Conservation (phyloP, 2,797 vertebrate genomes). For the Glyptemys insculpta region DNA sequence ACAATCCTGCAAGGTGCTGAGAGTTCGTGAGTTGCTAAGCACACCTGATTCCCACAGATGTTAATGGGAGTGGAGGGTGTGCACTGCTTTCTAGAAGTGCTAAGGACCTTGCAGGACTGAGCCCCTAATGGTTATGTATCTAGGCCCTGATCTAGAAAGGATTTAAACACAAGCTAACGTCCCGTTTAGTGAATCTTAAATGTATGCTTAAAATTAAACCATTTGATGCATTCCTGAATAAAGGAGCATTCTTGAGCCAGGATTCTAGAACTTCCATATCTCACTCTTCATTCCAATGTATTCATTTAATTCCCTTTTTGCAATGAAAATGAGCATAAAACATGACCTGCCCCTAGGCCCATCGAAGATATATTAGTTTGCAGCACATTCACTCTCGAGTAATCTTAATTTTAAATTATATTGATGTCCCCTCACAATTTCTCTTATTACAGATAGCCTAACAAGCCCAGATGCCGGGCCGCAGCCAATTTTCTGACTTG, state of each 20-base stretch:
- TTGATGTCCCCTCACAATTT: background rate
- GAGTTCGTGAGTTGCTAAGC: background rate
- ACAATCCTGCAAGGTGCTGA: background rate
- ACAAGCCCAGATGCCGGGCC: background rate
- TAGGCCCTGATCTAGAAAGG: background rate
- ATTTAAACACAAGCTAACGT: background rate
- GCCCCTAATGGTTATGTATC: background rate
- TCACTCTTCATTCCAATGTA: background rate
- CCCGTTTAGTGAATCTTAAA: background rate
- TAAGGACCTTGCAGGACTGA: background rate
- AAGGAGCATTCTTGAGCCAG: accelerated
- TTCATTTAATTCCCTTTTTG: background rate
- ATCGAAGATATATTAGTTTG: background rate
- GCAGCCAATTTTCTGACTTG: background rate
- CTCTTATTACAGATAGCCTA: background rate
- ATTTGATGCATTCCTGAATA: background rate
- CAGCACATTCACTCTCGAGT: background rate
- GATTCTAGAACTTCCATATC: background rate
- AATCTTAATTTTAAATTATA: conserved; percentile 42
- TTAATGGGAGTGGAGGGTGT: background rate
- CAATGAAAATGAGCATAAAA: background rate
- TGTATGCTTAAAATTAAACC: background rate
- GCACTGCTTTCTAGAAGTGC: background rate
- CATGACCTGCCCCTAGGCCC: background rate
- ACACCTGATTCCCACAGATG: background rate